Evolutionary conservation across 2,113 vertebrate species (phyloP).

Genomic region (Forbesichthys papilliferus): DNA sequence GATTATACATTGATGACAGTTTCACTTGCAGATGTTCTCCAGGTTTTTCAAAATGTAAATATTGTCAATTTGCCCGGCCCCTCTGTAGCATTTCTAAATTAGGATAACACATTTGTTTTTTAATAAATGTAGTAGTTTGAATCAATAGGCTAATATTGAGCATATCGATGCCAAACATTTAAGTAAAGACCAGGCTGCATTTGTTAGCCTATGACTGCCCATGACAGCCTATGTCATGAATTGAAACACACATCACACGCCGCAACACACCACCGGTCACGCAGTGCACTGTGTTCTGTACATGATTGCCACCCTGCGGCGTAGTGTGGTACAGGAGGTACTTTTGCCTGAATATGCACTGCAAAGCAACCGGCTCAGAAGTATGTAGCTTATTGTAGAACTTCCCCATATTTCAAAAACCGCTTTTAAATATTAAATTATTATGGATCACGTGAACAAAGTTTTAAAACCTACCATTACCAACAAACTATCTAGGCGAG

Average conservation of each 20-base stretch:
- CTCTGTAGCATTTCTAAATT: background rate
- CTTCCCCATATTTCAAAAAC: too few species aligned
- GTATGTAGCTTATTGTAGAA: too few species aligned
- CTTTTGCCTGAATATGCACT: background rate
- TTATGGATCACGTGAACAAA: too few species aligned
- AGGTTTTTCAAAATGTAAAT: too few species aligned
- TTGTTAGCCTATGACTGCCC: background rate
- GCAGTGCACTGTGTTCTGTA: slow-evolving; percentile 52
- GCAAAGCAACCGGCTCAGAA: background rate
- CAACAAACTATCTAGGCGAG: background rate
- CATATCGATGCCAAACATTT: too few species aligned
- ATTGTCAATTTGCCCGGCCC: background rate
- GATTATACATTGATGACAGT: too few species aligned
- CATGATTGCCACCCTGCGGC: slow-evolving; percentile 72
- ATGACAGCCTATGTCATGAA: slow-evolving; percentile 1
- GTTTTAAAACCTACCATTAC: background rate
- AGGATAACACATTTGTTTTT: too few species aligned
- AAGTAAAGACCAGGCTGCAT: background rate
- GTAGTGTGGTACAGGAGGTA: slow-evolving; percentile 17
- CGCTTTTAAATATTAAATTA: too few species aligned
- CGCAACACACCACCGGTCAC: slow-evolving; percentile 28
- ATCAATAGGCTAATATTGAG: too few species aligned
- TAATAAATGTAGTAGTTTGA: too few species aligned
- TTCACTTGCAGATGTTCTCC: too few species aligned
- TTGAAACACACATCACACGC: slow-evolving; percentile 10